A percentile compares a stretch with the other conserved stretches of the same genome.
Conservation (phyloP, 1,140 invertebrate genomes). For the Saccostrea cuccullata region DNA sequence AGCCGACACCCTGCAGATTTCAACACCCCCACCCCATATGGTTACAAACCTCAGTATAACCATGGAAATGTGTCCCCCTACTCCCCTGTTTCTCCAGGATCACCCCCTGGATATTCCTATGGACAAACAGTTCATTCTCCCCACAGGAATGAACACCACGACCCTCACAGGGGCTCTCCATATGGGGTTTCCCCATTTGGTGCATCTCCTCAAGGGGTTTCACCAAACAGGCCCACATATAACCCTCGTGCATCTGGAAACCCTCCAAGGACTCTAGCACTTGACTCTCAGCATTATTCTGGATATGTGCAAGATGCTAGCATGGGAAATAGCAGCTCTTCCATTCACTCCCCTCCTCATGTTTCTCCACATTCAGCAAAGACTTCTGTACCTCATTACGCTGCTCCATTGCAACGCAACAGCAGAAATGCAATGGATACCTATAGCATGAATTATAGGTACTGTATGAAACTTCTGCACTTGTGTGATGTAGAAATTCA, state of each 20-base stretch:
- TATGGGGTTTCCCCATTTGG: constrained; percentile 24
- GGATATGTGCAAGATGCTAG: constrained; percentile 46
- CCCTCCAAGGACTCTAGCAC: constrained; percentile 9
- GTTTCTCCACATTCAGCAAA: constrained; percentile 7
- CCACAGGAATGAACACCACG: neutral
- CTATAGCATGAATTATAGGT: constrained; percentile 58
- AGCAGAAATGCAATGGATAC: constrained; percentile 49
- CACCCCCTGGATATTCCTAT: neutral
- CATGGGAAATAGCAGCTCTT: constrained; percentile 33
- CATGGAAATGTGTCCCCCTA: constrained; percentile 11
- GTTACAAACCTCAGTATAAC: constrained; percentile 29
- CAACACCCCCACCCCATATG: constrained; percentile 18
- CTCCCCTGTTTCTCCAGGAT: constrained; percentile 4
- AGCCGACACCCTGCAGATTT: constrained; percentile 22
- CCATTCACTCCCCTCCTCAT: constrained; percentile 17
- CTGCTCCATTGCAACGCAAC: constrained; percentile 12
- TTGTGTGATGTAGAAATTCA: neutral
- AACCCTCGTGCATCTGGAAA: neutral
- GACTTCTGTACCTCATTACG: constrained; percentile 41
- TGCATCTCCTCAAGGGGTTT: constrained; percentile 7
- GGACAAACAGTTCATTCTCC: constrained; percentile 15
- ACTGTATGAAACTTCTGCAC: neutral
- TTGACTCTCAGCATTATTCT: constrained; percentile 48
- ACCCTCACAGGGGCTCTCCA: constrained; percentile 8
- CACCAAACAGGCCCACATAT: constrained; percentile 24